phyloP scores from a whole-genome alignment of 2,113 vertebrate genomes.

The Phalacrocorax pelagicus region DNA sequence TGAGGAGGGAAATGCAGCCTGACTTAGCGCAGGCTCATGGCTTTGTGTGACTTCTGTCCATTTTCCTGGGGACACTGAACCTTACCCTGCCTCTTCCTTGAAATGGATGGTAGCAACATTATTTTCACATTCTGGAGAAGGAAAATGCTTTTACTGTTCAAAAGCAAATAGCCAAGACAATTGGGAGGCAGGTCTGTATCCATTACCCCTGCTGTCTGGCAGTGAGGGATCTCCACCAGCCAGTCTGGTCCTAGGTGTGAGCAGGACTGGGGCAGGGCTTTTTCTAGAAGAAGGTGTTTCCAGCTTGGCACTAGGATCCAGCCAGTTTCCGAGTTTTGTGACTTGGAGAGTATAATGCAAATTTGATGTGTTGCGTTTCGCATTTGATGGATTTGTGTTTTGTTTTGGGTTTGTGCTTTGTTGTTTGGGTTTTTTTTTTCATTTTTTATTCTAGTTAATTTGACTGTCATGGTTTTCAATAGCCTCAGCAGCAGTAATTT shows the following conservation, averaged over 20 bases:
- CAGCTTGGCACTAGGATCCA: not conserved
- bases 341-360: not conserved
- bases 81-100: not conserved
- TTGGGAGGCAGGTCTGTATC: not conserved
- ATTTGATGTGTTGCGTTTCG: not conserved
- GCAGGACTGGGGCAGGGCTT: not conserved
- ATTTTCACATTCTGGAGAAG: not conserved
- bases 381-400: not conserved
- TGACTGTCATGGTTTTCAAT: slow-evolving; percentile 42
- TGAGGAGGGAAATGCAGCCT: not conserved
- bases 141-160: not conserved
- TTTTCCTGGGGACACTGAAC: not conserved
- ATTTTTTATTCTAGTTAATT: slow-evolving; percentile 5
- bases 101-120: not conserved
- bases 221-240: not conserved
- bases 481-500: slow-evolving; percentile 19
- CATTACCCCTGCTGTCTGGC: not conserved
- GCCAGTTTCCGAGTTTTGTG: not conserved
- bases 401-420: not conserved
- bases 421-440: not conserved
- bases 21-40: not conserved
- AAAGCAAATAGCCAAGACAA: not conserved
- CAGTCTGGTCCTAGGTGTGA: not conserved
- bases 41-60: not conserved
- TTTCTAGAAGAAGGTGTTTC: not conserved